These are phyloP conservation scores for Notoglanidium macrostoma DNA, from an alignment of 2,797 vertebrate species.

Conservation along the genomic window DNA sequence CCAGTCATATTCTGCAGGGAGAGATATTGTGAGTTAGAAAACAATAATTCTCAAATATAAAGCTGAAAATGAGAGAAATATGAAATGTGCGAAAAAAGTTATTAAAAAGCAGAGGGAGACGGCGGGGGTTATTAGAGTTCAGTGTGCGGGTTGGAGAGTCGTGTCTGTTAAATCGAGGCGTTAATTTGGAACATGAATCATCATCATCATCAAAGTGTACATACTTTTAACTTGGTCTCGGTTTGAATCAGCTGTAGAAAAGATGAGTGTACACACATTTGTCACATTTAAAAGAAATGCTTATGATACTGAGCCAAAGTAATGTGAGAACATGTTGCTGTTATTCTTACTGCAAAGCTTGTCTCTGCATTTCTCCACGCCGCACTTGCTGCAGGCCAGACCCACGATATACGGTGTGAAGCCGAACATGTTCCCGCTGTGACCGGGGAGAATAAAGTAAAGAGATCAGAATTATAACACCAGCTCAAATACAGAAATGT, in stretches of 20 bases:
- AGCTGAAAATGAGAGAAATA: not conserved
- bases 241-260: conserved; percentile 27
- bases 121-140: not conserved
- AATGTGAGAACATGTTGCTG: not conserved
- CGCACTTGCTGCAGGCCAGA: conserved; percentile 52
- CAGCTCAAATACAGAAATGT: too few species aligned
- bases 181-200: conserved; percentile 9
- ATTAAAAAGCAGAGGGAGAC: not conserved
- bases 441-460: conserved; percentile 12
- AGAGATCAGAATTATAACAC: not conserved
- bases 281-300: not conserved
- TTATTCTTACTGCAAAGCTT: conserved; percentile 58
- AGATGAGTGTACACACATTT: conserved; percentile 8
- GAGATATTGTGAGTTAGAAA: conserved; percentile 1
- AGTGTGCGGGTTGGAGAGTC: not conserved
- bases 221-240: conserved; percentile 20
- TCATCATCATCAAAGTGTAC: not conserved
- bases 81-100: not conserved
- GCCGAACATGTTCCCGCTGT: conserved; percentile 56
- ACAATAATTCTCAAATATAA: not conserved
- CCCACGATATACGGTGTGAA: conserved; percentile 54
- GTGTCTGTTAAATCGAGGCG: not conserved
- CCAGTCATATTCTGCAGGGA: conserved; percentile 53
- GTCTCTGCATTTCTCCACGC: conserved; percentile 48
- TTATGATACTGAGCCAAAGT: not conserved